phyloP scores from a whole-genome alignment of 2,888 invertebrate species.

The Caenorhabditis becei region DNA sequence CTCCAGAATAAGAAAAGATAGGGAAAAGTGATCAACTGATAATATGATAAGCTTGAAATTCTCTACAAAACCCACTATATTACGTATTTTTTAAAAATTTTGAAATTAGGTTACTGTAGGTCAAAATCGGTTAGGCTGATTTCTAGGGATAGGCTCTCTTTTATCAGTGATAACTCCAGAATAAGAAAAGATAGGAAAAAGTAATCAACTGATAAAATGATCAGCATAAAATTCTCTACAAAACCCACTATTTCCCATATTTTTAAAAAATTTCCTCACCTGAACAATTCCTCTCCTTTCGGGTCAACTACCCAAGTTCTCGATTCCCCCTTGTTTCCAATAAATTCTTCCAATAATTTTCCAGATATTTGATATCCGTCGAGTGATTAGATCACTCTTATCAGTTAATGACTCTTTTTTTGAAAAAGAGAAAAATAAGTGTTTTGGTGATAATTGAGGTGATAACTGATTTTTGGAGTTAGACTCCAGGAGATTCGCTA shows the following conservation, averaged over 20 bases:
- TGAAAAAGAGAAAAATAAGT: constrained; percentile 31
- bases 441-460: neutral
- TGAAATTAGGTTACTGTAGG: no score
- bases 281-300: neutral
- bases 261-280: neutral
- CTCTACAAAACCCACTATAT: no score
- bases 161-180: no score
- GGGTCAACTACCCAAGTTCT: neutral
- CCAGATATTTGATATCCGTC: neutral
- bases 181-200: no score
- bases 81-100: no score
- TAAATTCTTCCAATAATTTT: neutral
- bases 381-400: neutral
- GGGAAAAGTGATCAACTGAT: no score
- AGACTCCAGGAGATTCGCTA: constrained; percentile 44
- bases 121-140: no score
- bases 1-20: no score
- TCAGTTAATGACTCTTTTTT: constrained; percentile 36
- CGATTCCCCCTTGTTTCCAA: neutral
- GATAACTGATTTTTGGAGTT: no score
- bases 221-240: neutral
- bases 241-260: neutral
- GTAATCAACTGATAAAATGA: no score
- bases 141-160: no score
- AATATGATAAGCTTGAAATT: no score